Evolutionary conservation across 1,140 invertebrate genomes (phyloP).

Genomic region (Drosophila tropicalis): DNA sequence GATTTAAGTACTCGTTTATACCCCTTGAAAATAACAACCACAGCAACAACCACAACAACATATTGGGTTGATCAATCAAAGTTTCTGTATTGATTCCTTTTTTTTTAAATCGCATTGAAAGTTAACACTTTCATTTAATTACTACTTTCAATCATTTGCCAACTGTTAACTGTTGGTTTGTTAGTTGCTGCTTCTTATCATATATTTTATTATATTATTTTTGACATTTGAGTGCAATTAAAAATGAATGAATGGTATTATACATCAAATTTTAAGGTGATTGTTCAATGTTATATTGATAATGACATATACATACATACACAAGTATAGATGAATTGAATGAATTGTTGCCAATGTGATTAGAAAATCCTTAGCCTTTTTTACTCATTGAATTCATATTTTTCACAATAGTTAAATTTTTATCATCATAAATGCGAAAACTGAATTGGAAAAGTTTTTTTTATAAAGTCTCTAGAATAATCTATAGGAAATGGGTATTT

Average conservation of each 20-base stretch:
- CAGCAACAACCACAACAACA: conserved; percentile 7
- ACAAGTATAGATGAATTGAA: neutral
- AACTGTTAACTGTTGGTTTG: too few relatives aligned
- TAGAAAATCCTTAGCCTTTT: neutral
- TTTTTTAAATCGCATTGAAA: neutral
- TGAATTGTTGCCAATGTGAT: neutral
- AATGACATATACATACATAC: conserved; percentile 14
- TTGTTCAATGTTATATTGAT: conserved; percentile 29
- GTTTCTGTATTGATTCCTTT: conserved; percentile 10
- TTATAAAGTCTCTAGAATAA: too few relatives aligned
- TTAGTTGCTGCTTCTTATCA: conserved; percentile 26
- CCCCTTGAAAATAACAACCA: conserved; percentile 7
- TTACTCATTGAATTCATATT: too few relatives aligned
- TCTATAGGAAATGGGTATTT: too few relatives aligned
- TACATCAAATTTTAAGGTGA: conserved; percentile 1
- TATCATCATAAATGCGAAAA: too few relatives aligned
- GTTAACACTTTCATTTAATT: conserved; percentile 16
- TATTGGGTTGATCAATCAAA: conserved; percentile 49
- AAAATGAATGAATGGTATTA: conserved; percentile 42
- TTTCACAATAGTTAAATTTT: too few relatives aligned
- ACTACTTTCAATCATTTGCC: conserved; percentile 27
- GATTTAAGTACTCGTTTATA: conserved; percentile 1
- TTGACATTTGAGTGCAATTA: conserved; percentile 51
- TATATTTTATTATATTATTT: conserved; percentile 23
- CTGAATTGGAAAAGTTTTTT: too few relatives aligned